These are phyloP conservation scores for Megaceryle torquata DNA, from an alignment of 2,113 vertebrate species.

Conservation along the genomic window DNA sequence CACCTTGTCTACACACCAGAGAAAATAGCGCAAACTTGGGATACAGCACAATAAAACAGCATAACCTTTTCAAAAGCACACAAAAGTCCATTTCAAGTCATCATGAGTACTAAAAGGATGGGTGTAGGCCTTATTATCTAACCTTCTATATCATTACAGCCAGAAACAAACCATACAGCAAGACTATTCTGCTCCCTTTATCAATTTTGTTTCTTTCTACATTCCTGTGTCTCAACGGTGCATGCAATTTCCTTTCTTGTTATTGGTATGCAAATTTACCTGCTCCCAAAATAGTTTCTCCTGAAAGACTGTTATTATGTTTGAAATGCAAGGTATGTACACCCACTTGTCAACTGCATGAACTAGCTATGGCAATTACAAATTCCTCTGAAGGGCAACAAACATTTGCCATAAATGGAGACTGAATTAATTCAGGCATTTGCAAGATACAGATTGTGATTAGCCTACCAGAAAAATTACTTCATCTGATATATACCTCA, in stretches of 20 bases:
- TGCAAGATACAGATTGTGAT: not conserved
- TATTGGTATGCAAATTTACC: slow-evolving; percentile 41
- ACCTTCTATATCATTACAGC: not conserved
- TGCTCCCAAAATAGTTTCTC: slow-evolving; percentile 37
- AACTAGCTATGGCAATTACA: slow-evolving; percentile 13
- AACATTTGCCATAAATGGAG: not conserved
- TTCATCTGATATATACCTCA: not conserved
- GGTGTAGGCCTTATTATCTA: not conserved
- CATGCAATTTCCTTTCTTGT: slow-evolving; percentile 17
- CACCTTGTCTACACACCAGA: not conserved
- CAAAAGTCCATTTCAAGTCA: not conserved
- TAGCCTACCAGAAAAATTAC: not conserved
- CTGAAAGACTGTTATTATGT: slow-evolving; percentile 15
- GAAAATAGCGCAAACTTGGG: not conserved
- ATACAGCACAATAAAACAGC: not conserved
- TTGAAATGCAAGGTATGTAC: slow-evolving; percentile 20
- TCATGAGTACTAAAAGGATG: not conserved
- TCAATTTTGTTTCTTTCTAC: not conserved
- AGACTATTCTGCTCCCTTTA: not conserved
- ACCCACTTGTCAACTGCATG: slow-evolving; percentile 5
- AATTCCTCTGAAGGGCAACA: slow-evolving; percentile 41
- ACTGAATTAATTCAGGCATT: slow-evolving; percentile 23
- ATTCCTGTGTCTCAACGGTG: not conserved
- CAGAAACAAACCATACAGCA: not conserved
- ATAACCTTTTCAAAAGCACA: not conserved